A percentile compares a stretch with the other conserved stretches of the same genome.
phyloP scores from a whole-genome alignment of 37 sponge, comb jelly and placozoan species.

The Tethya wilhelma region DNA sequence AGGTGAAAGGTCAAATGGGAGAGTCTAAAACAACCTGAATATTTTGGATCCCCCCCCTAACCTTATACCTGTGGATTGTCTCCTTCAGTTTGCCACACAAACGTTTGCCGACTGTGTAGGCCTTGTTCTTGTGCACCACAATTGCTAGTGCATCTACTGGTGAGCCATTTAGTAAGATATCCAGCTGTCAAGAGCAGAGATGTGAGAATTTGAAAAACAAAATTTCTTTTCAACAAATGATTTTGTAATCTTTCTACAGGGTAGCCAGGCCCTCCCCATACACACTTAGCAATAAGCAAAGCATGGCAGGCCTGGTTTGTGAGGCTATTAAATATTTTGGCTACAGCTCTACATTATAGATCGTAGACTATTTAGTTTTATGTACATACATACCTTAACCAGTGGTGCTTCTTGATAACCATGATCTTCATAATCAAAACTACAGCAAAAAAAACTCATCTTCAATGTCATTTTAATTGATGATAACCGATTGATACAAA shows the following conservation, averaged over 20 bases:
- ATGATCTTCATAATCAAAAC: constrained; percentile 97
- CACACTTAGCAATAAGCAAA: background rate
- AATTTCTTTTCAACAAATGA: too few relatives aligned
- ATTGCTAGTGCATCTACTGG: constrained; percentile 88
- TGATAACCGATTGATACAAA: background rate
- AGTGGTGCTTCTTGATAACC: constrained; percentile 78
- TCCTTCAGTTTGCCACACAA: constrained; percentile 77
- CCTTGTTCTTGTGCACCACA: constrained; percentile 80
- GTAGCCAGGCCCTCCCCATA: too few relatives aligned
- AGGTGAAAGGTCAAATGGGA: too few relatives aligned
- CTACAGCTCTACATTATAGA: too few relatives aligned
- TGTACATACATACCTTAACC: constrained; percentile 60
- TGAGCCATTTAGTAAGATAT: constrained; percentile 87
- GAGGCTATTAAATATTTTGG: background rate
- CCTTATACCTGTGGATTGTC: constrained; percentile 74
- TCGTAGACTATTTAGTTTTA: too few relatives aligned
- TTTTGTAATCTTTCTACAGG: too few relatives aligned
- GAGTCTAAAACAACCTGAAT: too few relatives aligned
- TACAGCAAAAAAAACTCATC: constrained; percentile 17
- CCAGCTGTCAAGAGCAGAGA: constrained; percentile 53
- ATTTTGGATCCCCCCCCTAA: too few relatives aligned
- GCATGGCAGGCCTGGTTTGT: too few relatives aligned
- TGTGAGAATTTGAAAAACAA: too few relatives aligned
- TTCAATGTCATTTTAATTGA: background rate
- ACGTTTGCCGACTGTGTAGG: constrained; percentile 51